Evolutionary conservation across 2,888 invertebrate genomes (phyloP).

Genomic region (Hydroisotoma schaefferi): DNA sequence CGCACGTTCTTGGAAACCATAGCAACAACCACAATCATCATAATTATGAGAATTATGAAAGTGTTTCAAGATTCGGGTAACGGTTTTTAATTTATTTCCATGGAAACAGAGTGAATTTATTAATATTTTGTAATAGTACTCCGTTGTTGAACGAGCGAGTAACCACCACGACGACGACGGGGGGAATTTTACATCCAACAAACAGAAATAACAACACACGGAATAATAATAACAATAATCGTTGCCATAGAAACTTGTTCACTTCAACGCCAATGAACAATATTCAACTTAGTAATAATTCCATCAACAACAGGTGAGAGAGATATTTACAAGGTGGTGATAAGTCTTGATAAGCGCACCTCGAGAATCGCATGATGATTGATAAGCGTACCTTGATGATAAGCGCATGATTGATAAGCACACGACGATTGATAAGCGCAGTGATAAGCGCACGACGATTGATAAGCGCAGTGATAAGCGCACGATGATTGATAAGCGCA

Average conservation of each 20-base stretch:
- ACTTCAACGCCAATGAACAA: slow-evolving; percentile 16
- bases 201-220: slow-evolving; percentile 34
- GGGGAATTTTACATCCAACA: slow-evolving; percentile 34
- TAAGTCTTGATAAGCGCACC: too few relatives aligned
- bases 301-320: not conserved
- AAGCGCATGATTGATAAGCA: too few relatives aligned
- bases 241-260: slow-evolving; percentile 28
- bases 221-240: slow-evolving; percentile 2
- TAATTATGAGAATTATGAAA: not conserved
- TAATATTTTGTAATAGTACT: not conserved
- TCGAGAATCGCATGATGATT: too few relatives aligned
- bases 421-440: too few relatives aligned
- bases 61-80: not conserved
- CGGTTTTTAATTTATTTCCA: not conserved
- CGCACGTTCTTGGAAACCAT: too few relatives aligned
- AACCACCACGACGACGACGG: too few relatives aligned
- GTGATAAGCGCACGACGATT: too few relatives aligned
- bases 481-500: too few relatives aligned
- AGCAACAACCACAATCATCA: not conserved
- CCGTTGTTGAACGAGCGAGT: slow-evolving; percentile 20
- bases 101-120: not conserved
- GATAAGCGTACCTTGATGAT: too few relatives aligned
- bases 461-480: too few relatives aligned
- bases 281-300: not conserved
- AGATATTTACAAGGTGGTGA: too few relatives aligned